These are phyloP conservation scores for Hipposideros armiger DNA, from an alignment of 2,113 vertebrate genomes.

Conservation along the genomic window DNA sequence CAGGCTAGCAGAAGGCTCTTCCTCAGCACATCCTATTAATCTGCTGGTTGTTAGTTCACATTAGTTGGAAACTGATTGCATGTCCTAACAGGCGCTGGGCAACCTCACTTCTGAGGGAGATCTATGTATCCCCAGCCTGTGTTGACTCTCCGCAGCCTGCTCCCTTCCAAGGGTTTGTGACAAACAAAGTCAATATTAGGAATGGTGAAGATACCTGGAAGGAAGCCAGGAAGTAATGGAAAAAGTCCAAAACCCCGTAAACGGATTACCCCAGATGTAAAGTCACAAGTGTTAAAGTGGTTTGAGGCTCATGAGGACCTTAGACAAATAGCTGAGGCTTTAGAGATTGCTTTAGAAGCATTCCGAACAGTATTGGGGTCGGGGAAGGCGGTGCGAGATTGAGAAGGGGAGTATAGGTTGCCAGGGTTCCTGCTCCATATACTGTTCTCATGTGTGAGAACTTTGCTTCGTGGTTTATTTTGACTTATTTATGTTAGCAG, in stretches of 20 bases:
- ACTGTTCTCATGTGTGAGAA: background rate
- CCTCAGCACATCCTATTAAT: slow-evolving; percentile 15
- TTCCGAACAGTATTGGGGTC: background rate
- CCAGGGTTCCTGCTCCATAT: background rate
- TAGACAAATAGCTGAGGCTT: slow-evolving; percentile 39
- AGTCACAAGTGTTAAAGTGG: slow-evolving; percentile 43
- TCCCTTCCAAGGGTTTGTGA: background rate
- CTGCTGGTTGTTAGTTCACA: slow-evolving; percentile 24
- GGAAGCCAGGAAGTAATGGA: slow-evolving; percentile 48
- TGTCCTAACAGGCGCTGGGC: background rate
- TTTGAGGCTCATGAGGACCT: slow-evolving; percentile 23
- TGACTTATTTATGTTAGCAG: slow-evolving; percentile 13
- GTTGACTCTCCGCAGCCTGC: background rate
- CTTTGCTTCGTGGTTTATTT: slow-evolving; percentile 22
- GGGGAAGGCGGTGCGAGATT: rapidly evolving
- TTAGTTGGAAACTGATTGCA: background rate
- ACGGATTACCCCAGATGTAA: slow-evolving; percentile 19
- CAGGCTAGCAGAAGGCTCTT: background rate
- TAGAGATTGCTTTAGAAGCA: slow-evolving; percentile 20
- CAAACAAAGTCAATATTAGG: background rate
- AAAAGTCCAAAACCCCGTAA: slow-evolving; percentile 27
- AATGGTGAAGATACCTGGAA: slow-evolving; percentile 12
- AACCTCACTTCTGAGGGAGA: background rate
- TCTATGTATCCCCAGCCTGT: background rate
- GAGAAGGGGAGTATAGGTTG: background rate